Evolutionary conservation across 2,797 vertebrate genomes (phyloP), one percentile per base, ranked within the genome.

Genomic region (Buceros bicornis): DNA sequence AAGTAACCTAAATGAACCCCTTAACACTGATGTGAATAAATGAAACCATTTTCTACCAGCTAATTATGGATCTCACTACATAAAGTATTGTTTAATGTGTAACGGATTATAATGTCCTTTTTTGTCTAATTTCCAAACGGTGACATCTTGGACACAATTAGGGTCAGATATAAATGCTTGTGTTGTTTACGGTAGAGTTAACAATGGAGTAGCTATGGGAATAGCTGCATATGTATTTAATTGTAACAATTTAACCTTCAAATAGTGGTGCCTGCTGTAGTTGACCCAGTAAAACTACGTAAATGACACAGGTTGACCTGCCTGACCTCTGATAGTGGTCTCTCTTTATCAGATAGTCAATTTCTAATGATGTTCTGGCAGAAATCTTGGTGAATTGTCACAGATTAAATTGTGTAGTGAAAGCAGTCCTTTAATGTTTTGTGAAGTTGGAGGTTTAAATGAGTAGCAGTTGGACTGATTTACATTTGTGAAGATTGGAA

Each of bases 211-310:
- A 94, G 97, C 97, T 97, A 70, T 90, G 97, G 96, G 96, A 97
- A 97, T 95, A 95, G 95, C 86, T 97, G 96, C 97, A 95, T 97
- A 98, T 98, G 98, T 98, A 97, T 98, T 98, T 98, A 98, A 99
- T 98, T 98, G 98, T 98, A 98, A 98, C 98, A 98, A 98, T 98
- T 98, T 98, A 98, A 98, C 98, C 98, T 99, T 98, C 98, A 98
- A 98, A 98, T 87, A 92, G 96, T 77, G 92, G 94, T 95, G 97
- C 96, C 97, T 98, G 97, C 94, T 97, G 78, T 54, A 98, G 96
- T 50, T 98, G 98, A 98, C 98, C 98, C 97, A 92, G 96, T 95
- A 97, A 98, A 98, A 98, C 95, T 95, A 91, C 82, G 93, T 96
- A 98, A 99, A 99, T 98, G 99, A 98, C 98, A 97, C 91, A 43